Percentiles rank a stretch among this genome's conserved stretches.
These are phyloP conservation scores for Brachyistius frenatus DNA, from an alignment of 2,113 vertebrate genomes.

Conservation along the genomic window DNA sequence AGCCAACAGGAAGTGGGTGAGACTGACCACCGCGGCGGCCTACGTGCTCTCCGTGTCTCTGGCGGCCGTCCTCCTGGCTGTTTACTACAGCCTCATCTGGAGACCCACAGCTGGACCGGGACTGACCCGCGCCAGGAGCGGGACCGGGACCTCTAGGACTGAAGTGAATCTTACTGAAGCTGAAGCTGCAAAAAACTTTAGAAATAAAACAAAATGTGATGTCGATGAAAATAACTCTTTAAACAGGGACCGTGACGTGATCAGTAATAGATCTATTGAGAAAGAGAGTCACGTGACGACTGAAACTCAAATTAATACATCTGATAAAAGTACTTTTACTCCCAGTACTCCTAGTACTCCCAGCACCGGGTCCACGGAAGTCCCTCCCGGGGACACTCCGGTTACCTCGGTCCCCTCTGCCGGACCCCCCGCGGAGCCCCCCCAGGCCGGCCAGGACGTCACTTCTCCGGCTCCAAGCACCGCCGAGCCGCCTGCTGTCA, in stretches of 20 bases:
- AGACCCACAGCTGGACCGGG: slow-evolving; percentile 79
- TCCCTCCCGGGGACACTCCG: background rate
- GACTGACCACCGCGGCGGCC: slow-evolving; percentile 90
- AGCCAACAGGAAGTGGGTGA: slow-evolving; percentile 93
- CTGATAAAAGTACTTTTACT: too few relatives aligned
- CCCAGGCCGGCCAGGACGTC: background rate
- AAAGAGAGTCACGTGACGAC: background rate
- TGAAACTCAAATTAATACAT: too few relatives aligned
- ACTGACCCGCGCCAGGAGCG: background rate
- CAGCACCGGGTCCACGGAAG: background rate
- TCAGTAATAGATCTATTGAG: background rate
- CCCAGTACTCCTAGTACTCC: background rate
- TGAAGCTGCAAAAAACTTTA: background rate
- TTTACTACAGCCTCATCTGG: slow-evolving; percentile 95
- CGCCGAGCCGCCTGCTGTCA: slow-evolving; percentile 13
- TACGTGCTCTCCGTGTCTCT: slow-evolving; percentile 93
- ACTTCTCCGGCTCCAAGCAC: background rate
- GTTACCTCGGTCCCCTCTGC: background rate
- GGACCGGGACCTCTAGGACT: background rate
- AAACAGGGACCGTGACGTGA: background rate
- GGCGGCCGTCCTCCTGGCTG: slow-evolving; percentile 91
- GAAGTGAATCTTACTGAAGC: background rate
- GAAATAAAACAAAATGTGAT: too few relatives aligned
- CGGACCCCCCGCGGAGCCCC: background rate
- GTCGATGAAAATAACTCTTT: too few relatives aligned